These are phyloP conservation scores for Pristis pectinata DNA, from an alignment of 2,797 vertebrate genomes.

Conservation along the genomic window DNA sequence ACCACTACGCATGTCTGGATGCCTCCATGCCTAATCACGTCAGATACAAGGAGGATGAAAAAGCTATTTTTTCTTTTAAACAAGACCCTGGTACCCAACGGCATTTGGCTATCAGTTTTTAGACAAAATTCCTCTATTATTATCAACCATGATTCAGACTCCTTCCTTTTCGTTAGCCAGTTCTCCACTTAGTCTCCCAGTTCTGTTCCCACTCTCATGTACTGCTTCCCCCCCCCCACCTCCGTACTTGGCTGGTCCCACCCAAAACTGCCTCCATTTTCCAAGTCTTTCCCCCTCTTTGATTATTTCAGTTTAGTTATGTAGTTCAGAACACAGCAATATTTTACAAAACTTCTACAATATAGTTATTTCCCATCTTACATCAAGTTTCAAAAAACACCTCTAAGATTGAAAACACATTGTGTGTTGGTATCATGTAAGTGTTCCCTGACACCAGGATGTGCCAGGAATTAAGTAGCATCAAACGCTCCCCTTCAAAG, in stretches of 20 bases:
- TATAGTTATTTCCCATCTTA: not conserved
- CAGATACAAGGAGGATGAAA: too few species aligned
- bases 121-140: too few species aligned
- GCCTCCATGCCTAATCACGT: too few species aligned
- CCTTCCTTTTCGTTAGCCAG: not conserved
- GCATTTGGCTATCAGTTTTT: too few species aligned
- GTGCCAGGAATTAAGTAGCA: slow-evolving; percentile 1
- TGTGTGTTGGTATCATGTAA: not conserved
- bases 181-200: not conserved
- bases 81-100: too few species aligned
- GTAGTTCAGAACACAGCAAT: not conserved
- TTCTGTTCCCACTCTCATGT: not conserved
- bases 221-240: not conserved
- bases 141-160: too few species aligned
- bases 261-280: not conserved
- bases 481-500: slow-evolving; percentile 6
- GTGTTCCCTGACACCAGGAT: slow-evolving; percentile 19
- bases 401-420: not conserved
- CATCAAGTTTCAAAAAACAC: not conserved
- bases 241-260: not conserved
- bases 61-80: too few species aligned
- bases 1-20: too few species aligned
- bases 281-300: not conserved
- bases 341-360: not conserved
- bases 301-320: not conserved